A percentile compares a stretch with the other conserved stretches of the same genome.
Conservation (phyloP, 2,797 vertebrate genomes). For the Mormyrus proboscirostris region DNA sequence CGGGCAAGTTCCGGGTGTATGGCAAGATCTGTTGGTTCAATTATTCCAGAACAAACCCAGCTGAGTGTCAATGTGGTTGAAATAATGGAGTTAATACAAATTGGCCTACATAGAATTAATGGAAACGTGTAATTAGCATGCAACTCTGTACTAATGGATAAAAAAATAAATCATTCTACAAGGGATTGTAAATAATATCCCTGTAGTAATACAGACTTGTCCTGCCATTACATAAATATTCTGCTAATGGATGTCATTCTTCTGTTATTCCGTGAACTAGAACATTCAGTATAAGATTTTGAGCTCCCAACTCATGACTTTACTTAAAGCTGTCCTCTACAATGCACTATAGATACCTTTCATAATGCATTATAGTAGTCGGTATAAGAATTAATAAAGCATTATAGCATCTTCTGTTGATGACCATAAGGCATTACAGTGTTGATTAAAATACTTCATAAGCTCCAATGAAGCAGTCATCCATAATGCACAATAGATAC, state of each 20-base stretch:
- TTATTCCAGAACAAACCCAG: background rate
- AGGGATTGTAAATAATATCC: background rate
- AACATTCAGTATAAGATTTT: background rate
- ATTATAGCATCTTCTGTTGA: background rate
- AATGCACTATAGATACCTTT: background rate
- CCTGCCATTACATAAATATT: background rate
- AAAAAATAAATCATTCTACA: background rate
- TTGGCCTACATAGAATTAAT: background rate
- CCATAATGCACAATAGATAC: background rate
- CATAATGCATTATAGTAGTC: background rate
- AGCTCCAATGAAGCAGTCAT: background rate
- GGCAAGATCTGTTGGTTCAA: background rate
- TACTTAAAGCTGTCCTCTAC: background rate
- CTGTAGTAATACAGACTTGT: background rate
- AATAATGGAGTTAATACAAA: background rate
- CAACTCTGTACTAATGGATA: background rate
- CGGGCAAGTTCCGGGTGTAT: background rate
- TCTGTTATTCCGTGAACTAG: background rate
- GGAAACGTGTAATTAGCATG: background rate
- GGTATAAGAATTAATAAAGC: background rate
- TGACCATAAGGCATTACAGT: background rate
- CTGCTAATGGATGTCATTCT: background rate
- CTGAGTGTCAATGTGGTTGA: background rate
- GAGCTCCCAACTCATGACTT: background rate
- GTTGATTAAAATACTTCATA: background rate